Conservation (phyloP, 1,140 invertebrate genomes). For the Dreissena rostriformis region DNA sequence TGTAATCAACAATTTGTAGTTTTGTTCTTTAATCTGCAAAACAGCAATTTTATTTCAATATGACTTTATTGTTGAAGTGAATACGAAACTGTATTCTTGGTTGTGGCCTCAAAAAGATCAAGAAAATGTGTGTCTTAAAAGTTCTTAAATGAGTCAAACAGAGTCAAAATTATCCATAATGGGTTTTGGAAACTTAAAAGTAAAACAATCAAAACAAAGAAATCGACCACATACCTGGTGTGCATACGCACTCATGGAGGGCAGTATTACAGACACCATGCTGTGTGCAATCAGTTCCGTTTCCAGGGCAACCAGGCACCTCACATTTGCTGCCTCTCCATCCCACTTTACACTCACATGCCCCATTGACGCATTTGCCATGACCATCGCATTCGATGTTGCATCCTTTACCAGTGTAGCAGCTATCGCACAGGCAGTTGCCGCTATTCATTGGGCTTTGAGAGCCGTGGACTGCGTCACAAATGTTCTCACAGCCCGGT, state of each 20-base stretch:
- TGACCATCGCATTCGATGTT: conserved; percentile 62
- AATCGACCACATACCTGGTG: conserved; percentile 58
- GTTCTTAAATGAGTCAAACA: too few relatives aligned
- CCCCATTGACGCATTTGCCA: conserved; percentile 48
- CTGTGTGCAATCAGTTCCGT: conserved; percentile 57
- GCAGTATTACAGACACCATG: conserved; percentile 68
- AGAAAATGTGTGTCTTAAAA: too few relatives aligned
- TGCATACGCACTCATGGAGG: conserved; percentile 61
- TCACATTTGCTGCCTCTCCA: conserved; percentile 68
- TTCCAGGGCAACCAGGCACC: conserved; percentile 66
- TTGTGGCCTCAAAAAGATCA: too few relatives aligned
- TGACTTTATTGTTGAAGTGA: too few relatives aligned
- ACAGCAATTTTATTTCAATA: too few relatives aligned
- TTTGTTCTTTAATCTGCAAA: too few relatives aligned
- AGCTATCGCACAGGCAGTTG: conserved; percentile 58
- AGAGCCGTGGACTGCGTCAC: conserved; percentile 57
- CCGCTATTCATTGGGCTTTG: conserved; percentile 58
- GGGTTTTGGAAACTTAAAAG: too few relatives aligned
- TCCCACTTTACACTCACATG: conserved; percentile 60
- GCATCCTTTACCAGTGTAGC: conserved; percentile 63
- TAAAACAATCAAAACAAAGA: too few relatives aligned
- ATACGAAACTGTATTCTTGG: too few relatives aligned
- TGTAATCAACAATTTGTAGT: too few relatives aligned
- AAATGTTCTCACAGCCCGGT: conserved; percentile 59
- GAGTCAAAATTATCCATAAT: too few relatives aligned